These are phyloP conservation scores for Pectinophora gossypiella DNA, from an alignment of 1,140 invertebrate genomes.

Conservation along the genomic window DNA sequence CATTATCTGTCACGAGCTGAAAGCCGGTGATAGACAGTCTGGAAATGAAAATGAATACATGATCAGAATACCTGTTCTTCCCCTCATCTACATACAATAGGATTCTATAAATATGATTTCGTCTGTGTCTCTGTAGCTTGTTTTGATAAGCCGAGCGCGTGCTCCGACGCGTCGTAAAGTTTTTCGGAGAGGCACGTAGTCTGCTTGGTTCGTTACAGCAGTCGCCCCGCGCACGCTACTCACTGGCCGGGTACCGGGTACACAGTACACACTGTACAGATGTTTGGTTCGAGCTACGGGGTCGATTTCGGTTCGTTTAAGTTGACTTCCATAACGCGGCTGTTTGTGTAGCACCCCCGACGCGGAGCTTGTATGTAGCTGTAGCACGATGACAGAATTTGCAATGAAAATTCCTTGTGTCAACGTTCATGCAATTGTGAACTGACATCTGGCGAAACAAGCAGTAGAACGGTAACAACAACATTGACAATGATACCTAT, in stretches of 20 bases:
- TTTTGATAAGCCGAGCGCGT: not conserved
- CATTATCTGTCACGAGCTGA: no score
- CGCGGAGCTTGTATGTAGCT: slow-evolving; percentile 43
- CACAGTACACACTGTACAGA: not conserved
- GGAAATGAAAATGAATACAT: no score
- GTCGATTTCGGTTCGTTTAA: slow-evolving; percentile 72
- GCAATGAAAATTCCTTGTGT: slow-evolving; percentile 70
- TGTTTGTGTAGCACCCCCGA: slow-evolving; percentile 56
- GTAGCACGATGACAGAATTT: slow-evolving; percentile 67
- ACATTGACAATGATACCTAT: not conserved
- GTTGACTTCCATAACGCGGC: slow-evolving; percentile 67
- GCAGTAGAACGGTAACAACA: not conserved
- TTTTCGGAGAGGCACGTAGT: not conserved
- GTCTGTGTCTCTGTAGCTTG: not conserved
- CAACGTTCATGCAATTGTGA: slow-evolving; percentile 61
- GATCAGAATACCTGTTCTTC: no score
- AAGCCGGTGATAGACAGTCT: no score
- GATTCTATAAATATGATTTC: not conserved
- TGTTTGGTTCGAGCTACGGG: slow-evolving; percentile 13
- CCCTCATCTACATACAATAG: no score
- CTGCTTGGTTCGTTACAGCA: not conserved
- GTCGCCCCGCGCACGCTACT: no score
- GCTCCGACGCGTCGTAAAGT: not conserved
- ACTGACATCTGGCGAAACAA: slow-evolving; percentile 30
- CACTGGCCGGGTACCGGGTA: no score